Evolutionary conservation across 2,888 invertebrate genomes (phyloP).

Genomic region (Tromatobia lineatoria): DNA sequence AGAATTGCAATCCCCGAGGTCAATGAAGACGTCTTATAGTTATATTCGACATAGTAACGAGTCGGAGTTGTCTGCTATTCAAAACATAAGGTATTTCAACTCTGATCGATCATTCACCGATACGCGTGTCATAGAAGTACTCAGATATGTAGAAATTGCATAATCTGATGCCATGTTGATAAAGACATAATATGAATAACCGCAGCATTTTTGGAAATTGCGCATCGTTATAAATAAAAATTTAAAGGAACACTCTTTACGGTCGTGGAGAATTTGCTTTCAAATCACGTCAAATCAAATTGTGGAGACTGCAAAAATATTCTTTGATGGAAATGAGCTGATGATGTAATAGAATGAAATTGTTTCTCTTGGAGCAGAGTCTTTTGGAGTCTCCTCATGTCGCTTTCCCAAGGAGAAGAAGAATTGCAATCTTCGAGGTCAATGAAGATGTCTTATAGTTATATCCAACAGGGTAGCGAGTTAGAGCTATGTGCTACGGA

Average conservation of each 20-base stretch:
- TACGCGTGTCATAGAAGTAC: too few relatives aligned
- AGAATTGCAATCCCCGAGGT: constrained; percentile 18
- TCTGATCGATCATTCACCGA: too few relatives aligned
- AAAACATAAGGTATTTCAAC: too few relatives aligned
- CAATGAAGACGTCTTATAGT: constrained; percentile 21
- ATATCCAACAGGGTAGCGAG: neutral
- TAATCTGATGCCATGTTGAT: too few relatives aligned
- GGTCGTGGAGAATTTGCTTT: neutral
- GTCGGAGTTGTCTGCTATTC: neutral
- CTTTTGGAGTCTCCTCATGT: constrained; percentile 6
- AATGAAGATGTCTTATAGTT: constrained; percentile 12
- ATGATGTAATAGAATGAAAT: constrained; percentile 3
- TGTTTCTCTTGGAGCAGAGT: constrained; percentile 7
- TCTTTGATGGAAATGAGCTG: neutral
- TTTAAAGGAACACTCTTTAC: neutral
- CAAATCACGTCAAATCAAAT: neutral
- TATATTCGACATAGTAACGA: neutral
- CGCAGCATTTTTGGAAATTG: too few relatives aligned
- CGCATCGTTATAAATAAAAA: too few relatives aligned
- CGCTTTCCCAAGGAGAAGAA: constrained; percentile 4
- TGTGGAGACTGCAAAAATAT: neutral
- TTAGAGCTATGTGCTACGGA: neutral
- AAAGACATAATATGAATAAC: too few relatives aligned
- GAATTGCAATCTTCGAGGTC: constrained; percentile 18
- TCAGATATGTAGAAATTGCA: too few relatives aligned